A percentile compares a stretch with the other conserved stretches of the same genome.
phyloP scores from a whole-genome alignment of 1,140 invertebrate species.

The Anoplolepis gracilipes region DNA sequence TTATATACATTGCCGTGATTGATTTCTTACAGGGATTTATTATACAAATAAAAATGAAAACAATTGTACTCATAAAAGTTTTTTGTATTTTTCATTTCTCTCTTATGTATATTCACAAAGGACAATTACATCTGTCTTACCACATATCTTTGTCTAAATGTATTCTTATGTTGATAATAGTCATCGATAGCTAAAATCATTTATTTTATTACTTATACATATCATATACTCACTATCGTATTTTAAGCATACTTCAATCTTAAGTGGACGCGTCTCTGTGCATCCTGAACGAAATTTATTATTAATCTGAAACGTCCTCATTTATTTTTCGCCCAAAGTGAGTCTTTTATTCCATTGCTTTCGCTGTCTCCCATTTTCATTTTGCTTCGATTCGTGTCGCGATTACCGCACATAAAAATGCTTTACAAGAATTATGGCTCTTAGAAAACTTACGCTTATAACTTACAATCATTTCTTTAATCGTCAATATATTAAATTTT shows the following conservation, averaged over 20 bases:
- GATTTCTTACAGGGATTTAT: neutral
- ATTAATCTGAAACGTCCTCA: constrained; percentile 33
- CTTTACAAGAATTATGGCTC: constrained; percentile 71
- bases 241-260: constrained; percentile 77
- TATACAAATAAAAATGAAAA: constrained; percentile 45
- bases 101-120: constrained; percentile 86
- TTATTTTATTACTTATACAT: constrained; percentile 77
- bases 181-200: constrained; percentile 79
- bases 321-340: constrained; percentile 45
- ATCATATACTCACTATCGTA: constrained; percentile 75
- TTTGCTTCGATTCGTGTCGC: constrained; percentile 46
- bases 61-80: constrained; percentile 84
- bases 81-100: constrained; percentile 85
- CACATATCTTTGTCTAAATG: constrained; percentile 82
- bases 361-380: constrained; percentile 54
- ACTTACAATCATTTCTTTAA: constrained; percentile 76
- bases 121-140: constrained; percentile 85
- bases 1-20: neutral
- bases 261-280: constrained; percentile 42
- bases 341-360: constrained; percentile 69
- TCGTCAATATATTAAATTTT: constrained; percentile 83
- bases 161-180: constrained; percentile 83
- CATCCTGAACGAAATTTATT: constrained; percentile 66
- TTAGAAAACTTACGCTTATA: constrained; percentile 79
- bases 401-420: constrained; percentile 40